A percentile compares a stretch with the other conserved stretches of the same genome.
Evolutionary conservation across 2,113 vertebrate genomes (phyloP).

Genomic region (Gadus chalcogrammus): DNA sequence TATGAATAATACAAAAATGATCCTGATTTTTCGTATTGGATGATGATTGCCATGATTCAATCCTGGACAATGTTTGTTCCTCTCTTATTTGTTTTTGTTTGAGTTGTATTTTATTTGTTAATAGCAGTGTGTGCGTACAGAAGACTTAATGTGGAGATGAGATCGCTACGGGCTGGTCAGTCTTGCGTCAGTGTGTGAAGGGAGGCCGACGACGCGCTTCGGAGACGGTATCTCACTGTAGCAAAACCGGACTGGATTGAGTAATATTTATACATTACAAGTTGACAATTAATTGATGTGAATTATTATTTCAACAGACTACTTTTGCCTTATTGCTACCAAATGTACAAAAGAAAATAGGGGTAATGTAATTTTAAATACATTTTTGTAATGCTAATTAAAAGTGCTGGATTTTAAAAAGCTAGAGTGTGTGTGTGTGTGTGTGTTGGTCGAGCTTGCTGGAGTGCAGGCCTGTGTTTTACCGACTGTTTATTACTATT

Average conservation of each 20-base stretch:
- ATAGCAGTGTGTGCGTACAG: no score
- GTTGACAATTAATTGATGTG: slow-evolving; percentile 62
- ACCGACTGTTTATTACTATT: no score
- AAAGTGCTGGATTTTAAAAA: slow-evolving; percentile 74
- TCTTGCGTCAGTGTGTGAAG: no score
- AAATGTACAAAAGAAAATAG: slow-evolving; percentile 65
- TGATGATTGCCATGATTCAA: no score
- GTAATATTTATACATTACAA: slow-evolving; percentile 69
- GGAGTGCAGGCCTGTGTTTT: not conserved
- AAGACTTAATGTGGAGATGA: no score
- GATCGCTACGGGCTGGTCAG: no score
- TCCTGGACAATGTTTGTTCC: no score
- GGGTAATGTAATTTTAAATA: slow-evolving; percentile 58
- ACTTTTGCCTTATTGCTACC: slow-evolving; percentile 74
- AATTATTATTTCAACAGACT: slow-evolving; percentile 60
- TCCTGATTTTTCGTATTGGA: no score
- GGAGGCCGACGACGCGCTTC: not conserved
- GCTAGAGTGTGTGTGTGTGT: not conserved
- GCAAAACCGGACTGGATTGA: slow-evolving; percentile 60
- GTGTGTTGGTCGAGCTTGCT: slow-evolving; percentile 6
- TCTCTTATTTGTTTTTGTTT: no score
- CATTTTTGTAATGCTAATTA: slow-evolving; percentile 76
- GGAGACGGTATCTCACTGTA: slow-evolving; percentile 56
- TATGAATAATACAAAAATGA: no score
- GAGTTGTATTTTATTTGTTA: no score